Evolutionary conservation across 2,797 vertebrate species (phyloP).

Genomic region (Diplodus sargus): DNA sequence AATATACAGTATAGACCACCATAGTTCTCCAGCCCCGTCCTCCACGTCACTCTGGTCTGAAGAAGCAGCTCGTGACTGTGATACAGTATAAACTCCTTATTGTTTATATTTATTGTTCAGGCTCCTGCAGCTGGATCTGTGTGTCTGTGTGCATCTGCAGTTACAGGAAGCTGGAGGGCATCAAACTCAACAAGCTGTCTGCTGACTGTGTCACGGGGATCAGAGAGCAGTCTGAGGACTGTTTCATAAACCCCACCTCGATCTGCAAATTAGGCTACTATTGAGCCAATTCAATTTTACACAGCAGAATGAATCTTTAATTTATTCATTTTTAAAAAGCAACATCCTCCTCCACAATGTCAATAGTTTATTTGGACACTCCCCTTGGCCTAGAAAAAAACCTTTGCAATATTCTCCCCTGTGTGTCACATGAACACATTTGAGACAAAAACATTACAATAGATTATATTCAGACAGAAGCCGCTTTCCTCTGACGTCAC

Average conservation of each 20-base stretch:
- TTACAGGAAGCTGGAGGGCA: constrained; percentile 42
- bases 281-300: not conserved
- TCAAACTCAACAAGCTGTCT: constrained; percentile 53
- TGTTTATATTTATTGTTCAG: constrained; percentile 29
- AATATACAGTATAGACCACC: not conserved
- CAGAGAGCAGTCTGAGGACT: constrained; percentile 8
- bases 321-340: too few species aligned
- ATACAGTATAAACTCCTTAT: constrained; percentile 11
- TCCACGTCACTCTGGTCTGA: not conserved
- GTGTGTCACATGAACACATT: too few species aligned
- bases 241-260: not conserved
- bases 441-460: too few species aligned
- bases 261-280: not conserved
- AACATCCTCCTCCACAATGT: too few species aligned
- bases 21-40: not conserved
- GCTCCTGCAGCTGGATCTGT: not conserved
- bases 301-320: too few species aligned
- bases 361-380: too few species aligned
- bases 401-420: too few species aligned
- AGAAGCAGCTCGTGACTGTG: constrained; percentile 48
- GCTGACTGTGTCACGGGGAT: constrained; percentile 69
- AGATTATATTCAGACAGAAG: too few species aligned
- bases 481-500: too few species aligned
- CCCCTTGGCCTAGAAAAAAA: too few species aligned
- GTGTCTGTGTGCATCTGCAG: constrained; percentile 18